Conservation (phyloP, 2,113 vertebrate species). For the Sinosuthora webbiana region DNA sequence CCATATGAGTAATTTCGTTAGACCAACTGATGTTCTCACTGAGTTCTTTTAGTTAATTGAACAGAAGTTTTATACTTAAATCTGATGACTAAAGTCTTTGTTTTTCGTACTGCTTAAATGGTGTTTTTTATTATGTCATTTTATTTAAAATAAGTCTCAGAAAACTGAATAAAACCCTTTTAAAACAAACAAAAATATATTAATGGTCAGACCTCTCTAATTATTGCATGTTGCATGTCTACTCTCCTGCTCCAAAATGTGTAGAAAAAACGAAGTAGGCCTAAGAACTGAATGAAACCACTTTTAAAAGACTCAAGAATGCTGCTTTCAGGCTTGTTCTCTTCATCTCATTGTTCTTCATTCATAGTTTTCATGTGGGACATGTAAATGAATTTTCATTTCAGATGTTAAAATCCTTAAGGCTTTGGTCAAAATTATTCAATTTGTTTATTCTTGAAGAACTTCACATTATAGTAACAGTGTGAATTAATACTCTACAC, state of each 20-base stretch:
- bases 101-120: constrained; percentile 35
- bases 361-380: not conserved
- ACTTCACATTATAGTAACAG: not conserved
- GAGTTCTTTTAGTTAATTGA: constrained; percentile 40
- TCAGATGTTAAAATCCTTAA: not conserved
- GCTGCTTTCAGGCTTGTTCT: not conserved
- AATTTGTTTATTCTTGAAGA: not conserved
- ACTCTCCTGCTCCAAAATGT: not conserved
- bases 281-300: not conserved
- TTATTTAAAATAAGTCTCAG: constrained; percentile 63
- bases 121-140: constrained; percentile 56
- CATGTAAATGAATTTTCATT: not conserved
- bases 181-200: constrained; percentile 47
- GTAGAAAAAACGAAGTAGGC: not conserved
- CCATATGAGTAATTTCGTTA: constrained; percentile 39
- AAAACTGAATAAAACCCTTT: constrained; percentile 57
- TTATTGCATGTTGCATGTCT: not conserved
- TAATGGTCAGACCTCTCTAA: constrained; percentile 13
- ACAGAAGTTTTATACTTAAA: constrained; percentile 39
- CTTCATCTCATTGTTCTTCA: not conserved
- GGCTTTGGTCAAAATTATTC: not conserved
- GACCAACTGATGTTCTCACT: constrained; percentile 4
- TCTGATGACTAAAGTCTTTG: constrained; percentile 18
- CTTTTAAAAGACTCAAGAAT: constrained; percentile 10
- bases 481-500: not conserved